phyloP scores from a whole-genome alignment of 2,113 vertebrate genomes.

The Columba janthina region DNA sequence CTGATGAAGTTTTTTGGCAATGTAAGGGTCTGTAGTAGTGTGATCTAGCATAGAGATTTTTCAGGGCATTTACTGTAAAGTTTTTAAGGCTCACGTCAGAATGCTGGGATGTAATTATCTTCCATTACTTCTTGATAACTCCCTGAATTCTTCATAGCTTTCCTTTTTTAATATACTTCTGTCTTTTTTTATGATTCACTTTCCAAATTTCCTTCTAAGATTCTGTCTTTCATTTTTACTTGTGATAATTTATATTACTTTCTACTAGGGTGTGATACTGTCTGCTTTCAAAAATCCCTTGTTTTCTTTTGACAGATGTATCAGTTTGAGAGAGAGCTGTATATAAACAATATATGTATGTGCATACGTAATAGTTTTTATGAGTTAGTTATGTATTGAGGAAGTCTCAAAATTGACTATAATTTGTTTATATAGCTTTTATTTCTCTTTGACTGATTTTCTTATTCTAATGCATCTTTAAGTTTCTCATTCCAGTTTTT shows the following conservation, averaged over 20 bases:
- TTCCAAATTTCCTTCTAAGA: constrained; percentile 10
- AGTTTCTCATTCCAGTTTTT: background rate
- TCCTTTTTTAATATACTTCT: constrained; percentile 6
- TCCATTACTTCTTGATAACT: background rate
- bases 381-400: background rate
- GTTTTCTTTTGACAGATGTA: constrained; percentile 34
- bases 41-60: background rate
- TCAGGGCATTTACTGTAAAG: background rate
- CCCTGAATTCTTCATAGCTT: constrained; percentile 16
- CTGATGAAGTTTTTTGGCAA: background rate
- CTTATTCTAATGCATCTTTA: background rate
- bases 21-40: background rate
- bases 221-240: constrained; percentile 1
- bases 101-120: background rate
- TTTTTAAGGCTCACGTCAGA: background rate
- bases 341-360: background rate
- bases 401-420: constrained; percentile 8
- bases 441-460: background rate
- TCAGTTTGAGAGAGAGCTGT: background rate
- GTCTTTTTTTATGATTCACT: background rate
- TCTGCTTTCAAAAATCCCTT: constrained; percentile 19
- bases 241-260: constrained; percentile 21
- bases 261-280: background rate
- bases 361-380: constrained; percentile 20
- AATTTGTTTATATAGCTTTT: constrained; percentile 25